Evolutionary conservation across 1,140 invertebrate species (phyloP), one percentile per base, ranked within the genome.

Genomic region (Pseudomyrmex pallidus): DNA sequence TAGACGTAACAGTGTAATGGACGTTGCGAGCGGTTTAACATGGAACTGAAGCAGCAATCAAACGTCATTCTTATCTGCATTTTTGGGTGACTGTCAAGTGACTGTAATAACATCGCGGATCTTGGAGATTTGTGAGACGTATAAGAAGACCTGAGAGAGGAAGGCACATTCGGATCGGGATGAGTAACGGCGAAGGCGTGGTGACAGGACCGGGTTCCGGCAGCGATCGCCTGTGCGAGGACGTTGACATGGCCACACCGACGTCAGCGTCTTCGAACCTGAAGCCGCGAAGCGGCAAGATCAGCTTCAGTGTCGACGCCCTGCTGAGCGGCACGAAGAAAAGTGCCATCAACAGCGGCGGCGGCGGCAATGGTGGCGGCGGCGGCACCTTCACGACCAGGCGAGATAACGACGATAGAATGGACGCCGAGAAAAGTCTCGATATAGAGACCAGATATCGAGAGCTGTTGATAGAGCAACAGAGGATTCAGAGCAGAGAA

Each of bases 281-380:
- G 59, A 94, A 94, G 68, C 93, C 93, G 15, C 91, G 93, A 22
- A 93, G 92, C 74, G 93, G 93, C 44, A 94, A 94, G 73, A 94
- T 94, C 84, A 94, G 92, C 87, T 94, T 94, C 80, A 94, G 94
- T 89, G 94, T 94, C 52, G 94, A 94, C 78, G 74, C 93, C 50
- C 82, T 94, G 70, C 87, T 94, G 13, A 94, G 94, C 85, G 90
- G 93, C 66, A 94, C 93, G 83, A 93, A 91, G 84, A 93, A 92
- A 77, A 82, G 67, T 61, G 83, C 67, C 64, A 87, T 82, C 12
- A 25, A 13, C 64, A 64, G 67, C 64, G 82, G 68, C 57, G 35
- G 35, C 35, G 35, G 35, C 35, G 25, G 25, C 5, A 5, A 5
- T 61, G 67, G 73, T 61, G 82, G 68, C 5, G 25, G 25, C 64